These are phyloP conservation scores for Cottoperca gobio DNA, from an alignment of 2,797 vertebrate species.

Conservation along the genomic window DNA sequence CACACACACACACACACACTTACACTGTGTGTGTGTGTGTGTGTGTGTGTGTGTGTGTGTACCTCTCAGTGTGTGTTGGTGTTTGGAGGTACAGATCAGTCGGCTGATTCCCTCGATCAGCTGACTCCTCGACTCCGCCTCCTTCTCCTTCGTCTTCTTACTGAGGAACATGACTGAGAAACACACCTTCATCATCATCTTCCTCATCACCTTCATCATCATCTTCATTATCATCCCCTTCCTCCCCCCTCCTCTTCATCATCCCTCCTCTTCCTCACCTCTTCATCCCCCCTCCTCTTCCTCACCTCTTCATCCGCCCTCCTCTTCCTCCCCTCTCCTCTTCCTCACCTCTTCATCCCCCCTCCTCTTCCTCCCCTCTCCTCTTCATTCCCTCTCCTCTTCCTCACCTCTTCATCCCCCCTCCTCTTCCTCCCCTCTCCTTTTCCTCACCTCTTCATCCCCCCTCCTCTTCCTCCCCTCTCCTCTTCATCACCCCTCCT, in stretches of 20 bases:
- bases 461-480: not conserved
- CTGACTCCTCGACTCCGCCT: slow-evolving; percentile 82
- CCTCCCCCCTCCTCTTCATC: not conserved
- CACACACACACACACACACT: too few relatives aligned
- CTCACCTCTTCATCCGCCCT: slow-evolving; percentile 1
- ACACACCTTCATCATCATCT: slow-evolving; percentile 4
- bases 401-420: not conserved
- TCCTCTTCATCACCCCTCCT: not conserved
- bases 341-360: too few relatives aligned
- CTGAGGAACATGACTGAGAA: slow-evolving; percentile 83
- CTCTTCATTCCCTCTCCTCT: not conserved
- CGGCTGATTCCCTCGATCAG: slow-evolving; percentile 83
- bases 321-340: too few relatives aligned
- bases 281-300: not conserved
- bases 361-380: too few relatives aligned
- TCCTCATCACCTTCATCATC: not conserved
- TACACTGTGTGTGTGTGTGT: slow-evolving; percentile 57
- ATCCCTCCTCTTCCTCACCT: not conserved
- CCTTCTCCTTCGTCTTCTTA: slow-evolving; percentile 83
- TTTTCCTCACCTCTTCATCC: not conserved
- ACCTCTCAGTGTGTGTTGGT: slow-evolving; percentile 85
- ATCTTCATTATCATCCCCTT: not conserved
- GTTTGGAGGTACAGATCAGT: slow-evolving; percentile 84
- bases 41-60: slow-evolving; percentile 10
- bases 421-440: not conserved